phyloP scores from a whole-genome alignment of 2,113 vertebrate species.

The Lamprotornis superbus region DNA sequence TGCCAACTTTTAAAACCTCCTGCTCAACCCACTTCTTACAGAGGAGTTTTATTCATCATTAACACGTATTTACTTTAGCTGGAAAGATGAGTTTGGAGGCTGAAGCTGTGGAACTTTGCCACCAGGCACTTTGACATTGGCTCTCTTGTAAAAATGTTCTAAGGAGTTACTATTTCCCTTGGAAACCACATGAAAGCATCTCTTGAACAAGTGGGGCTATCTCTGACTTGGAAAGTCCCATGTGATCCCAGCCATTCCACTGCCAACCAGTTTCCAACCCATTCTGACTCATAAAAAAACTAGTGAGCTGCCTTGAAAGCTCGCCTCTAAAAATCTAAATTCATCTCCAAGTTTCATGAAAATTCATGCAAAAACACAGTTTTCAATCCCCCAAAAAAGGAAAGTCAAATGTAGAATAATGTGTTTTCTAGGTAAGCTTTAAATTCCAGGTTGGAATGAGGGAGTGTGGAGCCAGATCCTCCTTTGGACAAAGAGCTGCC shows the following conservation, averaged over 20 bases:
- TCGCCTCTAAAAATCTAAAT: neutral
- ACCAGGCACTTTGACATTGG: neutral
- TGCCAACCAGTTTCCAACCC: neutral
- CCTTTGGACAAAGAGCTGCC: neutral
- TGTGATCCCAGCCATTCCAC: neutral
- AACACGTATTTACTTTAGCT: neutral
- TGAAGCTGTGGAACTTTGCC: neutral
- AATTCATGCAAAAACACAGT: neutral
- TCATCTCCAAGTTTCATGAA: neutral
- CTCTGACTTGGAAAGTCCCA: neutral
- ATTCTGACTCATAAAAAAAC: neutral
- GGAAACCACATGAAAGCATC: conserved; percentile 19
- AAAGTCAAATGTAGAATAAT: neutral
- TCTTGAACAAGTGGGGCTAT: neutral
- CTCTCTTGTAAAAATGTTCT: neutral
- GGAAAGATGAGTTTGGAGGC: neutral
- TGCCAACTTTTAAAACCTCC: neutral
- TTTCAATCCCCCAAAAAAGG: neutral
- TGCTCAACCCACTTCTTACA: neutral
- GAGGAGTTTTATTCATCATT: neutral
- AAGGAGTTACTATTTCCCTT: neutral
- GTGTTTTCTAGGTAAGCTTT: neutral
- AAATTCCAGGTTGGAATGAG: neutral
- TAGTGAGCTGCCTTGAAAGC: neutral
- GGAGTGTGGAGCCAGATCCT: neutral